Base-by-base conservation (phyloP, 1,140 invertebrate genomes). In the Microplitis mediator region DNA sequence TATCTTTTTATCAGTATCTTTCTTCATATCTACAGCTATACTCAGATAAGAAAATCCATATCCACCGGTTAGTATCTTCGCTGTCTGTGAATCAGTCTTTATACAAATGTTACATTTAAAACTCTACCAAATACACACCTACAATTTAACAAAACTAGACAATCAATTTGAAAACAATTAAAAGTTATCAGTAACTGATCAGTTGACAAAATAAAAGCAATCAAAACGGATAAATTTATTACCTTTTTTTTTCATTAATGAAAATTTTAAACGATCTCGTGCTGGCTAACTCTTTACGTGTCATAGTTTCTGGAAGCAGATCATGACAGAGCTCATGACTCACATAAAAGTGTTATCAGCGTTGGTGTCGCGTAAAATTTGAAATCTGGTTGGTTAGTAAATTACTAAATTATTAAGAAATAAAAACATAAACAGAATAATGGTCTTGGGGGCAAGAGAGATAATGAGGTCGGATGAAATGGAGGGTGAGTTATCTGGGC, bases 401-500 rank as follows among this genome's bases (percentile, higher is more conserved):
- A 23, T 23, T 23, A 23, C 23, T 23, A 23, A 23, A 23, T 23
- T 23, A 23, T 23, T 23, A 23, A 23, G 0, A 23, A 23, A 23
- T 23, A 23, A 23, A 23, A 23, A 23, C 23, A 16, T 54, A 63
- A 65, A 8, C 62, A 75, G 74, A 31, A 62, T 4, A 5, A 87
- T 87, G 86, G 74, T 83, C 2, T 62, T 77, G 9, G 74, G 74
- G 68, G 77, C 80, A 34, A 77, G 80, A 60, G 82, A 85, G 73
- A 76, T 84, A 16, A 76, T 84, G 67, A 78, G 82, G 62, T 84
- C 85, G 4, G 85, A 88, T 70, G 79, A 63, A 32, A 35, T 77
- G 39, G 85, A 84, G 72, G 79, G 83, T 69, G 76, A 81, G n/a
- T 78, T 88, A 56, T 78, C 84, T 9, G 88, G 86, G 36, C 86